phyloP scores from a whole-genome alignment of 2,888 invertebrate genomes.

The Biston betularia region DNA sequence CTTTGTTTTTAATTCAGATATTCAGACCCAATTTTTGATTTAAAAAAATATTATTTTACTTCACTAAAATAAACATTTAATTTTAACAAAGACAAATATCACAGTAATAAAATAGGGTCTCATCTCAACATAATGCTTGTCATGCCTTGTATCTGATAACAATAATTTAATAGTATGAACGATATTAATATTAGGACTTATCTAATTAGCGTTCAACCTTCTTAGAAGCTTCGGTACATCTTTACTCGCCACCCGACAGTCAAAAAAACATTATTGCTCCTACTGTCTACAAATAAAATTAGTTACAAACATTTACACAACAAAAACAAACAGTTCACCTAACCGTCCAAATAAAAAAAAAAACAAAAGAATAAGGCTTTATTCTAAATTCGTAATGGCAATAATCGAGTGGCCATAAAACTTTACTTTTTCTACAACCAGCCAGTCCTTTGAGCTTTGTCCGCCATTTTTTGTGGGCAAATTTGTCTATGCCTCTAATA shows the following conservation, averaged over 20 bases:
- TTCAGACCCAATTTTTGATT: no score
- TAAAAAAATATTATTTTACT: no score
- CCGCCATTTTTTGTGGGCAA: slow-evolving; percentile 40
- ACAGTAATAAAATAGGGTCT: no score
- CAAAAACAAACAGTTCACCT: slow-evolving; percentile 1
- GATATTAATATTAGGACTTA: no score
- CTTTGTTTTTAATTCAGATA: no score
- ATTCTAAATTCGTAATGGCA: slow-evolving; percentile 39
- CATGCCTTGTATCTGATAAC: no score
- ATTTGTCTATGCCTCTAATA: slow-evolving; percentile 58
- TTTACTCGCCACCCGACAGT: background rate
- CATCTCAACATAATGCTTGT: no score
- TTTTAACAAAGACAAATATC: no score
- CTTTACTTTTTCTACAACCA: slow-evolving; percentile 41
- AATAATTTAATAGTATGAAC: no score
- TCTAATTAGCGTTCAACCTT: background rate
- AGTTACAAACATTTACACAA: slow-evolving; percentile 6
- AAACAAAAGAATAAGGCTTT: slow-evolving; percentile 5
- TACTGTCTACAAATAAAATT: slow-evolving; percentile 9
- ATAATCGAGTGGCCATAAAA: slow-evolving; percentile 31
- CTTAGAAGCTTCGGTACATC: background rate
- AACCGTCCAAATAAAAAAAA: slow-evolving; percentile 7
- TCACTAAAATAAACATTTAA: no score
- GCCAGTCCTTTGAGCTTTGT: slow-evolving; percentile 29
- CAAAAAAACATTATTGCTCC: slow-evolving; percentile 4